These are phyloP conservation scores for Periplaneta americana DNA, from an alignment of 1,140 invertebrate genomes.

Conservation along the genomic window DNA sequence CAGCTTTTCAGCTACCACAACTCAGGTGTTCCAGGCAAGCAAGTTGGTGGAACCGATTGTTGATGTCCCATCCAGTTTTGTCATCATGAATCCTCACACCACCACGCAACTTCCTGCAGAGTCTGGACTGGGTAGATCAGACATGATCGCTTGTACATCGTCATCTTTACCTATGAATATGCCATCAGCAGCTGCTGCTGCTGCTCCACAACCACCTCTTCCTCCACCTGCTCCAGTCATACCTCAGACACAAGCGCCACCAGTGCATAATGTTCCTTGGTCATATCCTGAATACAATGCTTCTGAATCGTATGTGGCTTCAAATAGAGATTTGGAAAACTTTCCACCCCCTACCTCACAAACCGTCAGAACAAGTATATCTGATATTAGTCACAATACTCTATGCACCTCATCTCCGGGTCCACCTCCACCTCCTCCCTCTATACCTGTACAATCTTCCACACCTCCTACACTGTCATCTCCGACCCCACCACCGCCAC, in stretches of 20 bases:
- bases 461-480: not conserved
- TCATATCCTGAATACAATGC: not conserved
- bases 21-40: slow-evolving; percentile 74
- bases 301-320: not conserved
- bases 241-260: not conserved
- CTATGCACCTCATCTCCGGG: not conserved
- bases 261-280: not conserved
- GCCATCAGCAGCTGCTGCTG: not conserved
- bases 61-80: slow-evolving; percentile 53
- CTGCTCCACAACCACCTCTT: not conserved
- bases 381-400: not conserved
- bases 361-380: not conserved
- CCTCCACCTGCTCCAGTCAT: not conserved
- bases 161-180: slow-evolving; percentile 1
- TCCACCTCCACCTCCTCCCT: not conserved
- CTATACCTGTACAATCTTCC: not conserved
- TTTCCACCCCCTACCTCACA: not conserved
- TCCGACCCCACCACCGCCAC: not conserved
- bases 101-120: not conserved
- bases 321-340: not conserved
- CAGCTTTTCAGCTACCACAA: slow-evolving; percentile 73
- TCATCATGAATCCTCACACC: slow-evolving; percentile 18
- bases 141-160: not conserved
- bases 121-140: not conserved
- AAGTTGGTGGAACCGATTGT: slow-evolving; percentile 75